Conservation (phyloP, 2,888 invertebrate genomes). For the Acrocera orbiculus region DNA sequence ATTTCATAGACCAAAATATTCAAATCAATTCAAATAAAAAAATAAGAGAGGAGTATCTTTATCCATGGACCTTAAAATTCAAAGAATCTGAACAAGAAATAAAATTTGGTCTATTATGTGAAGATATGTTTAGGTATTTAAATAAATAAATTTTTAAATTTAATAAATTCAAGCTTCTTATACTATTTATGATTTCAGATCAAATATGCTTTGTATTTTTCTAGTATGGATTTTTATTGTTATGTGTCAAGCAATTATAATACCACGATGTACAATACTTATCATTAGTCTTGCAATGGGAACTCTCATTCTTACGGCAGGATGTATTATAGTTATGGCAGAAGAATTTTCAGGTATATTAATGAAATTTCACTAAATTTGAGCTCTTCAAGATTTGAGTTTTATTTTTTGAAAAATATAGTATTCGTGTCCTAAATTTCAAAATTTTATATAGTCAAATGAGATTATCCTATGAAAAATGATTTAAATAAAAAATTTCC, state of each 20-base stretch:
- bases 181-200: slow-evolving; percentile 25
- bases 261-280: slow-evolving; percentile 44
- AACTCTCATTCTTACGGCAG: slow-evolving; percentile 49
- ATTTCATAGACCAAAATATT: slow-evolving; percentile 67
- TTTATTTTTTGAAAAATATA: no score
- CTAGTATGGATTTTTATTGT: slow-evolving; percentile 81
- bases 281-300: slow-evolving; percentile 45
- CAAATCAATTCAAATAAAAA: slow-evolving; percentile 80
- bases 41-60: slow-evolving; percentile 74
- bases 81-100: slow-evolving; percentile 62
- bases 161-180: background rate
- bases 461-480: no score
- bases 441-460: no score
- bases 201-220: slow-evolving; percentile 83
- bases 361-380: slow-evolving; percentile 2
- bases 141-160: background rate
- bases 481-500: no score
- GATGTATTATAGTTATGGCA: slow-evolving; percentile 67
- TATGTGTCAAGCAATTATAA: slow-evolving; percentile 54
- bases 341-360: slow-evolving; percentile 52
- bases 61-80: slow-evolving; percentile 73
- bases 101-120: slow-evolving; percentile 70
- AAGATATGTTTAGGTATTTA: slow-evolving; percentile 67
- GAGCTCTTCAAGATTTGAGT: background rate
- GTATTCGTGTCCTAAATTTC: no score